These are phyloP conservation scores for Hippoglossus stenolepis DNA, from an alignment of 2,113 vertebrate genomes.

Conservation along the genomic window DNA sequence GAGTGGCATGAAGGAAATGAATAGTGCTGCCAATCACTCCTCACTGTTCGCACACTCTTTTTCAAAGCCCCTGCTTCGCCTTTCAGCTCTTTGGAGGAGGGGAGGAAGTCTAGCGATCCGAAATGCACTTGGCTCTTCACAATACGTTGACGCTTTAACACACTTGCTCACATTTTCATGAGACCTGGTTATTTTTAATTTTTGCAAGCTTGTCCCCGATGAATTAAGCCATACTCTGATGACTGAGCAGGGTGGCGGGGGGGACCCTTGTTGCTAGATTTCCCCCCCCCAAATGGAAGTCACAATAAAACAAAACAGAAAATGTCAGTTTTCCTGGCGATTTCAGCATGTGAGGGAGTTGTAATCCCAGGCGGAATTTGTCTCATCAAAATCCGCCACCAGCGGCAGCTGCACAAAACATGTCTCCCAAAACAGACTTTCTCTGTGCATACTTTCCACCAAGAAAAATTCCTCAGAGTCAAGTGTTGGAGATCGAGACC, in stretches of 20 bases:
- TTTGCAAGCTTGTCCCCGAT: neutral
- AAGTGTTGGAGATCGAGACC: slow-evolving; percentile 27
- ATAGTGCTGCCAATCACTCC: slow-evolving; percentile 79
- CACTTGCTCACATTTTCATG: slow-evolving; percentile 6
- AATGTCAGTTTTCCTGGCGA: neutral
- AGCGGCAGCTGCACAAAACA: neutral
- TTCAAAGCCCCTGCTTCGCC: slow-evolving; percentile 61
- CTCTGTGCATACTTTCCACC: slow-evolving; percentile 49
- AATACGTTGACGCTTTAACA: slow-evolving; percentile 9
- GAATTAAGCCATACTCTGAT: slow-evolving; percentile 8
- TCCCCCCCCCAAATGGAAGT: neutral
- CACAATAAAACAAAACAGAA: neutral
- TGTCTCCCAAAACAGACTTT: slow-evolving; percentile 35
- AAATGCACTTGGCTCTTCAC: slow-evolving; percentile 22
- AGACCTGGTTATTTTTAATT: slow-evolving; percentile 5
- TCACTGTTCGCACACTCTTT: slow-evolving; percentile 61
- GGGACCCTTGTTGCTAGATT: neutral
- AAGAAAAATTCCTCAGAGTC: slow-evolving; percentile 43
- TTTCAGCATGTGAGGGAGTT: neutral
- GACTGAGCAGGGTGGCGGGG: neutral
- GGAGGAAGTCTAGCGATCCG: slow-evolving; percentile 15
- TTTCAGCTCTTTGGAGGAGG: slow-evolving; percentile 66
- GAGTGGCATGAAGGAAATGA: slow-evolving; percentile 74
- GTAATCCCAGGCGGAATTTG: neutral
- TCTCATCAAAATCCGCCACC: slow-evolving; percentile 1